Evolutionary conservation across 2,797 vertebrate species (phyloP), one percentile per base, ranked within the genome.

Genomic region (Macropodus opercularis): DNA sequence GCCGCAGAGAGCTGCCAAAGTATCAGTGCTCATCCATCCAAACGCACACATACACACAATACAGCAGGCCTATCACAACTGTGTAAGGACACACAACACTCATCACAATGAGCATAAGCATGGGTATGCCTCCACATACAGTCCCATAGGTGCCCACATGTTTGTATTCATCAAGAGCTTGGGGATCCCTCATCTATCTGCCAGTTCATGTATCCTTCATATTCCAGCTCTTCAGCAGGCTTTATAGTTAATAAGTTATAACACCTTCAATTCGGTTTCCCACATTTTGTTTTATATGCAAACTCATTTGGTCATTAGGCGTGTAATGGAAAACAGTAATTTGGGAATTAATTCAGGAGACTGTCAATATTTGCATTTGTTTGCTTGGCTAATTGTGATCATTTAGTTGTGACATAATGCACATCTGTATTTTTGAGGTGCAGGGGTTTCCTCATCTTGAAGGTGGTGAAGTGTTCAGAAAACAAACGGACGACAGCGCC

Each of bases 1-100:
- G 77, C 74, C 85, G 72, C 80, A 61, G 71, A 67, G 63, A 59
- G 74, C 65, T 74, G 76, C 84, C 79, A 77, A 67, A 48, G 65
- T 58, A 44, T 55, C n/a, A 4, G 59, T 48, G 72, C 76, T 80
- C 77, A 72, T 70, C 80, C 81, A 65, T 66, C 69, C 49, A 3
- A 75, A 71, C 52, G 46, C 61, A 71, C 59, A 71, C 27, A 66
- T 27, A 26, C 3, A 68, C 59, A 67, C 63, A 27, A 35, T 22
- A 19, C 3, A 18, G 36, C 46, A 31, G 65, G 36, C 29, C 34
- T 13, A 57, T 35, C 60, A 50, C 32, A 72, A 12, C 26, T 15
- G 38, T 7, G 70, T 59, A 56, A 31, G 3, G 17, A 64, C 57
- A 67, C 46, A 24, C 26, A 41, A 39, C 61, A 61, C 36, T 21